phyloP scores from a whole-genome alignment of 2,888 invertebrate genomes.

The Crossocerus cetratus region DNA sequence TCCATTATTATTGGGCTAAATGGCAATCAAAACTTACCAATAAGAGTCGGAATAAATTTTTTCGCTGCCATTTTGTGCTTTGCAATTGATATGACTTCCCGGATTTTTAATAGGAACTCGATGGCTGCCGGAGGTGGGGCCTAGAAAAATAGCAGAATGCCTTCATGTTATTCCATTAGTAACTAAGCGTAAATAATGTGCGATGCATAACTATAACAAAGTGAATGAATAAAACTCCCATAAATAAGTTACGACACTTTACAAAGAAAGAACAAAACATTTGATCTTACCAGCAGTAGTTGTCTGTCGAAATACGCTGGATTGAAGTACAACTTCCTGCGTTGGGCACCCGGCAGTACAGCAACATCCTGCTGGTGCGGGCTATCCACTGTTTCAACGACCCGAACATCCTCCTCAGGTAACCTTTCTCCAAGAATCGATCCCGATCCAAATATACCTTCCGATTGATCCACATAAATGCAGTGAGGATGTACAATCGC shows the following conservation, averaged over 20 bases:
- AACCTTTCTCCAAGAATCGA: conserved; percentile 81
- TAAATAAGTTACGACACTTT: no score
- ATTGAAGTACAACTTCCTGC: conserved; percentile 91
- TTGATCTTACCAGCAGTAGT: conserved; percentile 84
- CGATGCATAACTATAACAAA: no score
- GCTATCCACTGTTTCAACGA: conserved; percentile 87
- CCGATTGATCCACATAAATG: conserved; percentile 66
- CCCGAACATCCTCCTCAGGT: conserved; percentile 91
- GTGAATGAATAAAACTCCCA: not conserved
- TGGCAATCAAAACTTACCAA: conserved; percentile 76
- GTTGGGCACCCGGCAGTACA: conserved; percentile 80
- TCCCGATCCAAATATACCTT: conserved; percentile 73
- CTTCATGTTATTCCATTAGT: conserved; percentile 26
- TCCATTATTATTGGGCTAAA: not conserved
- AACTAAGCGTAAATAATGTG: not conserved
- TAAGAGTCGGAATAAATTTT: conserved; percentile 87
- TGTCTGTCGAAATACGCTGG: conserved; percentile 95
- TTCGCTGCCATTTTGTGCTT: conserved; percentile 92
- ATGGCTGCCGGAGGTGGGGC: conserved; percentile 93
- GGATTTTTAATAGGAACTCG: conserved; percentile 92
- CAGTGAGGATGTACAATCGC: conserved; percentile 84
- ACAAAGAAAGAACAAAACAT: not conserved
- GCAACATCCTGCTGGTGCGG: conserved; percentile 70
- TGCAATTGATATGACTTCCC: conserved; percentile 93
- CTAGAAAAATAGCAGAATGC: conserved; percentile 82